Percentiles rank a stretch among this genome's conserved stretches.
Conservation (phyloP, 2,797 vertebrate genomes). For the Echeneis naucrates region DNA sequence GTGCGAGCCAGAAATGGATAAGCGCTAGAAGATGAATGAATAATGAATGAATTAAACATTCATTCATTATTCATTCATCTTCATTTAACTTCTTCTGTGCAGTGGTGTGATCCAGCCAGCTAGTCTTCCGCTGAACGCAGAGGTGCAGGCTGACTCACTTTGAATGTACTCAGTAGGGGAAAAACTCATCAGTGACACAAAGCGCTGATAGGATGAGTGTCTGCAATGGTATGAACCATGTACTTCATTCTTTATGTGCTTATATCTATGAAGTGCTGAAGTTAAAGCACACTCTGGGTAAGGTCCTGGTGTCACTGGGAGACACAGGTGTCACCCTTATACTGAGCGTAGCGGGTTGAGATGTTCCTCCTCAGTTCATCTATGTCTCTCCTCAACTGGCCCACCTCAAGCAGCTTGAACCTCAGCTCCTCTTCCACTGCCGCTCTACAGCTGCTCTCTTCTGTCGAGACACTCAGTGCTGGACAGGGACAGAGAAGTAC, state of each 20-base stretch:
- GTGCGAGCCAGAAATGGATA: too few relatives aligned
- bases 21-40: too few relatives aligned
- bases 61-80: too few relatives aligned
- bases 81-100: too few relatives aligned
- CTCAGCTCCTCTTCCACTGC: conserved; percentile 86
- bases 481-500: conserved; percentile 15
- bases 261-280: not conserved
- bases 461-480: conserved; percentile 89
- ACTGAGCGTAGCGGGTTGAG: conserved; percentile 55
- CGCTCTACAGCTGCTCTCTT: conserved; percentile 87
- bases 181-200: too few relatives aligned
- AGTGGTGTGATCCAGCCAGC: too few relatives aligned
- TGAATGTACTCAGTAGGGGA: too few relatives aligned
- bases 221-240: not conserved
- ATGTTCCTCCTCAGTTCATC: conserved; percentile 92
- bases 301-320: conserved; percentile 24
- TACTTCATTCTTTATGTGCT: not conserved
- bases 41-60: too few relatives aligned
- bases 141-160: too few relatives aligned
- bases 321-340: conserved; percentile 29
- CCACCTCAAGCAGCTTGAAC: conserved; percentile 88
- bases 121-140: not conserved
- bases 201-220: not conserved
- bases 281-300: not conserved
- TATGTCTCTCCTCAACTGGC: conserved; percentile 91